Evolutionary conservation across 2,888 invertebrate species (phyloP).

Genomic region (Protophormia terraenovae): DNA sequence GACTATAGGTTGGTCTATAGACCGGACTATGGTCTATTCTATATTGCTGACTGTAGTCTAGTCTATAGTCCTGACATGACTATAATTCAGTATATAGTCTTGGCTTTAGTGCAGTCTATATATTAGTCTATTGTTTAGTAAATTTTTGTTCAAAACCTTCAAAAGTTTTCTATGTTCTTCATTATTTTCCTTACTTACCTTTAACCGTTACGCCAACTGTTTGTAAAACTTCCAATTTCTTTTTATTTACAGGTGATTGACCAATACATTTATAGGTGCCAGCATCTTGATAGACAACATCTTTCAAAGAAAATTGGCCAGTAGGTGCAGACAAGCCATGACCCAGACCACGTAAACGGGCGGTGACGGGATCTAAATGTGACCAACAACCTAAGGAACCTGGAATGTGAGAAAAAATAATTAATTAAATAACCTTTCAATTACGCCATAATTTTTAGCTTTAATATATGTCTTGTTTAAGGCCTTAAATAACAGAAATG

Average conservation of each 20-base stretch:
- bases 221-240: slow-evolving; percentile 83
- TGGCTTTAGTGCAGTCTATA: no score
- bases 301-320: slow-evolving; percentile 85
- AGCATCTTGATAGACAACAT: slow-evolving; percentile 89
- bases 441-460: background rate
- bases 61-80: no score
- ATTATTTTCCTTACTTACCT: slow-evolving; percentile 81
- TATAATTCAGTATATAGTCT: no score
- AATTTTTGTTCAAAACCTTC: no score
- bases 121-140: no score
- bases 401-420: slow-evolving; percentile 71
- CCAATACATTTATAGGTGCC: slow-evolving; percentile 89
- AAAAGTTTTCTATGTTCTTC: no score
- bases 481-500: background rate
- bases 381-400: slow-evolving; percentile 86
- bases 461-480: background rate
- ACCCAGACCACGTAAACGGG: slow-evolving; percentile 83
- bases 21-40: no score
- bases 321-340: slow-evolving; percentile 83
- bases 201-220: slow-evolving; percentile 83
- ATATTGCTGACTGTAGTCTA: no score
- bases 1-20: no score
- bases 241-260: slow-evolving; percentile 81
- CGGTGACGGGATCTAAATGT: slow-evolving; percentile 82
- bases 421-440: background rate